Evolutionary conservation across 2,888 invertebrate species (phyloP), one percentile per base, ranked within the genome.

Genomic region (Phengaris arion): DNA sequence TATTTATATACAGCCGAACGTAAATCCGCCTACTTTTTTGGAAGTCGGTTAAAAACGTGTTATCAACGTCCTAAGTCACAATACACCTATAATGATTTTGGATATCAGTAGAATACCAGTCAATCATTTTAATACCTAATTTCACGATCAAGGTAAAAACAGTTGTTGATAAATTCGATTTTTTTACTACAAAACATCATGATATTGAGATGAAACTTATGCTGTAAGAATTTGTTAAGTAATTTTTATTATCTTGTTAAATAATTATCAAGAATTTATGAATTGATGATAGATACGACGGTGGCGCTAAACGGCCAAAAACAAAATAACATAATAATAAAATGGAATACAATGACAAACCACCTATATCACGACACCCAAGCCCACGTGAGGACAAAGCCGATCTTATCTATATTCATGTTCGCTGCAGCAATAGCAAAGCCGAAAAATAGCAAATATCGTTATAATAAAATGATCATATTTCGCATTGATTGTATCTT

Each of bases 391-490:
- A 52, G 64, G 78, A 85, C 85, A 85, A 85, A 79, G 79, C 79
- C 73, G 74, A 75, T 75, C 78, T 81, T 85, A 85, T 85, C 77
- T 80, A 79, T 77, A 72, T 72, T 54, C 54, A 52, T 84, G 83
- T 84, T 79, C 76, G 78, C 82, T 82, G 87, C 88, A 87, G 88
- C 68, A 54, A 52, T 69, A 84, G 81, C 79, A 79, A 78, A 77
- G 80, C 83, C 83, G 83, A 86, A 84, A 89, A 87, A 86, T 87
- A 87, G 86, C 88, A 86, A 90, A 91, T 92, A 92, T 91, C 91
- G 90, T 90, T 91, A 91, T 92, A 92, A 92, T 89, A 90, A 91
- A 87, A 83, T 81, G 86, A 91, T 92, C 91, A 86, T 88, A 87
- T 92, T 92, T 89, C 92, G 77, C 80, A 77, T 77, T 51, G 89